These are phyloP conservation scores for Dendropsophus ebraccatus DNA, from an alignment of 2,113 vertebrate genomes.

Conservation along the genomic window DNA sequence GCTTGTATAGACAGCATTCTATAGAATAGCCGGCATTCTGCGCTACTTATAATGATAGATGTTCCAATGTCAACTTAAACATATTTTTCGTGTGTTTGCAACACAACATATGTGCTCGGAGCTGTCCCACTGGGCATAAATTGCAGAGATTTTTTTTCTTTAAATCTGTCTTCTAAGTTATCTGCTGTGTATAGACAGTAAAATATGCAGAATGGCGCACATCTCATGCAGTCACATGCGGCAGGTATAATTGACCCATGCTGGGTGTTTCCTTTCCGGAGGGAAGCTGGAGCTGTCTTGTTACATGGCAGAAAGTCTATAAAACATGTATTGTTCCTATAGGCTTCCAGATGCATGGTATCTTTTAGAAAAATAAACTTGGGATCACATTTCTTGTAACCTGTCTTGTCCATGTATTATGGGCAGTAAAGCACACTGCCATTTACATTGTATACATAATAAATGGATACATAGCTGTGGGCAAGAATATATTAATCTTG, in stretches of 20 bases:
- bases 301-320: slow-evolving; percentile 18
- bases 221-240: slow-evolving; percentile 9
- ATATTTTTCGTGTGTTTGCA: slow-evolving; percentile 20
- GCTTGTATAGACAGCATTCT: slow-evolving; percentile 12
- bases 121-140: slow-evolving; percentile 30
- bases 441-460: slow-evolving; percentile 37
- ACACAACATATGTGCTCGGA: slow-evolving; percentile 39
- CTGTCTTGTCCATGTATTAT: not conserved
- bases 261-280: not conserved
- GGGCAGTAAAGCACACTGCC: not conserved
- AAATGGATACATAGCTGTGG: not conserved
- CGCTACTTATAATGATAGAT: not conserved
- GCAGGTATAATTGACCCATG: slow-evolving; percentile 18
- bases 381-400: not conserved
- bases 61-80: not conserved
- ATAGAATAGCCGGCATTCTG: not conserved
- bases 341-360: not conserved
- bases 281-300: not conserved
- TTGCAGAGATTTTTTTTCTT: slow-evolving; percentile 10
- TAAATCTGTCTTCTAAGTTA: not conserved
- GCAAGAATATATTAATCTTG: not conserved
- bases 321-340: slow-evolving; percentile 11
- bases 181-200: not conserved
- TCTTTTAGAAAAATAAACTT: not conserved
- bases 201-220: not conserved